These are phyloP conservation scores for Paragorgia papillata DNA, from an alignment of 92 coral and sea anemone genomes.

Conservation along the genomic window DNA sequence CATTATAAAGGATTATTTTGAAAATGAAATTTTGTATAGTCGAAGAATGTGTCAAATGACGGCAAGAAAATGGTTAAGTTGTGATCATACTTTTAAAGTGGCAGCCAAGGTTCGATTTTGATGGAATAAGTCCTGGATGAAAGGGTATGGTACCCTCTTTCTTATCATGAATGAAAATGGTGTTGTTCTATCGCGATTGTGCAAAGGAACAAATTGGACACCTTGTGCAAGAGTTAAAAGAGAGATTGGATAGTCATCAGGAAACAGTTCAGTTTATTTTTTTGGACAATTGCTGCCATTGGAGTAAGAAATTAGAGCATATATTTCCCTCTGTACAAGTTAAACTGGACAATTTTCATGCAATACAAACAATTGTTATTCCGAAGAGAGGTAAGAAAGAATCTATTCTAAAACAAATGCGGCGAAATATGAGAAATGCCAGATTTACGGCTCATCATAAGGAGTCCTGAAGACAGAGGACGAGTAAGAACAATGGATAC, in stretches of 20 bases:
- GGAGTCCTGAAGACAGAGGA: slow-evolving; percentile 22
- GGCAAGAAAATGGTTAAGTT: no score
- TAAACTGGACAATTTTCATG: slow-evolving; percentile 54
- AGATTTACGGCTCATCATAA: slow-evolving; percentile 45
- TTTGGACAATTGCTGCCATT: slow-evolving; percentile 2
- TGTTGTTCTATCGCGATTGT: slow-evolving; percentile 55
- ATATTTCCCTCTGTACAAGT: slow-evolving; percentile 1
- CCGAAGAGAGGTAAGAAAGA: slow-evolving; percentile 45
- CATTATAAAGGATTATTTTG: no score
- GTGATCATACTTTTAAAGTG: no score
- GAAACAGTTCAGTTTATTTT: neutral
- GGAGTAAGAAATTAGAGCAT: neutral
- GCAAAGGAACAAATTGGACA: slow-evolving; percentile 54
- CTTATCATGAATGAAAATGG: slow-evolving; percentile 60
- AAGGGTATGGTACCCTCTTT: slow-evolving; percentile 15
- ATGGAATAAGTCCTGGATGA: neutral
- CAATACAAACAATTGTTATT: slow-evolving; percentile 38
- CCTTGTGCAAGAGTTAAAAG: neutral
- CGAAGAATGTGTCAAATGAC: slow-evolving; percentile 2
- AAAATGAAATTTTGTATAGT: no score
- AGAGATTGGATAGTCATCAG: neutral
- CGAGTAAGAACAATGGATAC: slow-evolving; percentile 42
- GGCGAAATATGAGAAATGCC: slow-evolving; percentile 50
- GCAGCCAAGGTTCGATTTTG: slow-evolving; percentile 26
- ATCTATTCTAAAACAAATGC: slow-evolving; percentile 26